A percentile compares a stretch with the other conserved stretches of the same genome.
phyloP scores from a whole-genome alignment of 2,797 vertebrate species.

The Mionectes olivaceus region DNA sequence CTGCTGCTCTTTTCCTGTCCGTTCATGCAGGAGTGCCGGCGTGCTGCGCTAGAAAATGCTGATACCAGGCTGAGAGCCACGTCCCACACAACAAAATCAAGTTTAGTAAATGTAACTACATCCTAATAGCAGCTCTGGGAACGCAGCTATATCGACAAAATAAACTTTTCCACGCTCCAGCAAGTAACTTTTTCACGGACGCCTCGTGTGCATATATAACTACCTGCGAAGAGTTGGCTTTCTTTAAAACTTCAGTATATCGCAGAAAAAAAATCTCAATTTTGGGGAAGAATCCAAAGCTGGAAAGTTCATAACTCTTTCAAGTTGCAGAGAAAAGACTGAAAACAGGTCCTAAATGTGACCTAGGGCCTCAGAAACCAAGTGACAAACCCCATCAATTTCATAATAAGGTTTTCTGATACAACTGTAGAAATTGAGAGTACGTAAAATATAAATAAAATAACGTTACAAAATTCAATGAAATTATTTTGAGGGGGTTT shows the following conservation, averaged over 20 bases:
- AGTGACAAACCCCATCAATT: neutral
- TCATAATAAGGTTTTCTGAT: neutral
- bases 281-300: neutral
- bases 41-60: neutral
- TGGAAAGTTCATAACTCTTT: fast-evolving
- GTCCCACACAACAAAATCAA: neutral
- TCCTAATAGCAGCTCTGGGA: neutral
- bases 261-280: neutral
- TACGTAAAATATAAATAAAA: neutral
- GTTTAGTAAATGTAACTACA: neutral
- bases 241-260: neutral
- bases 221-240: neutral
- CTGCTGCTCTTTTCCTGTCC: neutral
- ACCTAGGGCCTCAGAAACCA: neutral
- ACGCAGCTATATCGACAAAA: neutral
- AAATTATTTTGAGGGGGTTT: fast-evolving
- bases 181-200: neutral
- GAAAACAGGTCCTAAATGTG: neutral
- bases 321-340: neutral
- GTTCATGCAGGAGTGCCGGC: fast-evolving
- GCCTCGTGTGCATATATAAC: fast-evolving
- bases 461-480: neutral
- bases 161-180: neutral
- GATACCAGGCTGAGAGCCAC: neutral
- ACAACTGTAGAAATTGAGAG: neutral